phyloP scores from a whole-genome alignment of 2,113 vertebrate species.

The Serilophus lunatus region DNA sequence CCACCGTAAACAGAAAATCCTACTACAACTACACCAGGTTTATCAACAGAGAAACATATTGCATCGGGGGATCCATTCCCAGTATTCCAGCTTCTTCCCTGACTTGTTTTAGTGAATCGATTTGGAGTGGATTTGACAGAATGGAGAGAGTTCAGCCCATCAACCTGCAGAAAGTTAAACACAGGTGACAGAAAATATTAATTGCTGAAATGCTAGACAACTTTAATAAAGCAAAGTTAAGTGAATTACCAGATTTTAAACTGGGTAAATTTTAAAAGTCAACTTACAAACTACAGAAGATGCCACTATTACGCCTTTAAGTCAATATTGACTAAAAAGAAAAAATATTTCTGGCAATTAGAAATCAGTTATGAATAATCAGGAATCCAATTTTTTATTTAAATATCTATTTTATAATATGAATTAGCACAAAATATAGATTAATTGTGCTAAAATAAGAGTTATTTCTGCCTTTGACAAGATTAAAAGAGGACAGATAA shows the following conservation, averaged over 20 bases:
- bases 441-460: neutral
- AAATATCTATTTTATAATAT: neutral
- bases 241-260: neutral
- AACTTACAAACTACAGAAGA: neutral
- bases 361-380: neutral
- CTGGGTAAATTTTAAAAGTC: neutral
- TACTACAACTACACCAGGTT: constrained; percentile 92
- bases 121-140: constrained; percentile 95
- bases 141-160: constrained; percentile 93
- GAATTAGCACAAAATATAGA: neutral
- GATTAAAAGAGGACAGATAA: neutral
- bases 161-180: constrained; percentile 76
- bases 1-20: constrained; percentile 98
- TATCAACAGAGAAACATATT: constrained; percentile 96
- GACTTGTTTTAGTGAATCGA: constrained; percentile 97
- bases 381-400: neutral
- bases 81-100: constrained; percentile 98
- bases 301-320: neutral
- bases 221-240: neutral
- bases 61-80: constrained; percentile 98
- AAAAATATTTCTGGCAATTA: neutral
- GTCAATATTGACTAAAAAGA: neutral
- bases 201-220: neutral
- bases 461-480: neutral
- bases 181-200: neutral